Conservation (phyloP, 2,113 vertebrate genomes). For the Motacilla alba region DNA sequence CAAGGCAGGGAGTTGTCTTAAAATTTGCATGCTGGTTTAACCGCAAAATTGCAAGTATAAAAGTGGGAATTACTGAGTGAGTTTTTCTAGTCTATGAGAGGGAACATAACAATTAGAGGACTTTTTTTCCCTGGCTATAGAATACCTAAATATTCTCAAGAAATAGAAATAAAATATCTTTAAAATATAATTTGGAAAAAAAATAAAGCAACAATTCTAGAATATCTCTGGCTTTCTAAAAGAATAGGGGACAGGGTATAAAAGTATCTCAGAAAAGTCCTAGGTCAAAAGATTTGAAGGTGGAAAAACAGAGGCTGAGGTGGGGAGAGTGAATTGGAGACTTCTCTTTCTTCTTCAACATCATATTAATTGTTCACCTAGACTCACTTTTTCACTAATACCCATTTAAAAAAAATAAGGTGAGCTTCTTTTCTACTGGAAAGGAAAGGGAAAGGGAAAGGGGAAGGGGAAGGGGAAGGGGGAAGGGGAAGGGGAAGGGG, state of each 20-base stretch:
- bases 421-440: not conserved
- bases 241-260: not conserved
- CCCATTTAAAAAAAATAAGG: not conserved
- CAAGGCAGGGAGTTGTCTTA: constrained; percentile 42
- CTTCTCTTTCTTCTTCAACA: not conserved
- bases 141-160: not conserved
- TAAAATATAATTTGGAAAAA: not conserved
- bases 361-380: not conserved
- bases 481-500: no score
- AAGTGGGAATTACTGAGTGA: constrained; percentile 47
- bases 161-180: not conserved
- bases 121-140: not conserved
- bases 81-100: constrained; percentile 5
- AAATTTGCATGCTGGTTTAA: constrained; percentile 49
- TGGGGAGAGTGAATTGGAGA: not conserved
- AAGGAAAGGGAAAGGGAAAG: no score
- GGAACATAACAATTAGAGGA: constrained; percentile 28
- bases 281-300: not conserved
- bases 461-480: no score
- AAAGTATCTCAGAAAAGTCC: not conserved
- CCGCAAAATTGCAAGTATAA: constrained; percentile 49
- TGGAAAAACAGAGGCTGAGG: not conserved
- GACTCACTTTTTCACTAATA: not conserved
- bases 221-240: not conserved
- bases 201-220: not conserved